These are phyloP conservation scores for Gasteruption jaculator DNA, from an alignment of 2,888 invertebrate genomes.

Conservation along the genomic window DNA sequence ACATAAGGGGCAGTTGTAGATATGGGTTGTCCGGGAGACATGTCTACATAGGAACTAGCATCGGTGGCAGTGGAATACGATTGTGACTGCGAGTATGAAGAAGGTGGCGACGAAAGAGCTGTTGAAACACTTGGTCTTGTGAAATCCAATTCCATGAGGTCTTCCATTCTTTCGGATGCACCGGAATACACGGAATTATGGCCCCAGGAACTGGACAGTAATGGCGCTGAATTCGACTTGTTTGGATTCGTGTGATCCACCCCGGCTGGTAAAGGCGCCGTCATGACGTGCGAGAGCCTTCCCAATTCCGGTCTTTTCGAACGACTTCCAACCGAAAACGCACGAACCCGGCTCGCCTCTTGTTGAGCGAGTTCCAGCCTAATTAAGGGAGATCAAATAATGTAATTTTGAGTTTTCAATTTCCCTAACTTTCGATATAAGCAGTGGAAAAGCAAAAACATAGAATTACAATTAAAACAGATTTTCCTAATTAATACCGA, in stretches of 20 bases:
- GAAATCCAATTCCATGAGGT: conserved; percentile 81
- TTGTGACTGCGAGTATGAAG: conserved; percentile 41
- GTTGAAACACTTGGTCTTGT: conserved; percentile 49
- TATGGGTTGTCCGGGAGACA: conserved; percentile 49
- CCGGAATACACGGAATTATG: conserved; percentile 52
- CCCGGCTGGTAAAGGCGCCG: conserved; percentile 37
- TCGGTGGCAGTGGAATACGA: conserved; percentile 49
- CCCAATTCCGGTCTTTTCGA: conserved; percentile 54
- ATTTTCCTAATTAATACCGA: no score
- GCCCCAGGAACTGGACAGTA: conserved; percentile 56
- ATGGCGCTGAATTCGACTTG: conserved; percentile 68
- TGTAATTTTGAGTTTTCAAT: no score
- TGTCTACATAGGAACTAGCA: conserved; percentile 54
- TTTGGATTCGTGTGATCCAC: conserved; percentile 43
- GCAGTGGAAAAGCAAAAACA: no score
- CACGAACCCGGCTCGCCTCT: conserved; percentile 62
- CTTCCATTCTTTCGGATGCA: conserved; percentile 64
- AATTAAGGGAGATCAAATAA: no score
- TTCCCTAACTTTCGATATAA: no score
- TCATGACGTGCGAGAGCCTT: conserved; percentile 37
- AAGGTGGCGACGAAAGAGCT: conserved; percentile 37
- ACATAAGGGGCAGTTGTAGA: conserved; percentile 46
- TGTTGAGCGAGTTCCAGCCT: conserved; percentile 48
- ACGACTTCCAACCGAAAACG: conserved; percentile 74
- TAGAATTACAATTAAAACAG: no score